Evolutionary conservation across 2,113 vertebrate genomes (phyloP).

Genomic region (Ellobius talpinus): DNA sequence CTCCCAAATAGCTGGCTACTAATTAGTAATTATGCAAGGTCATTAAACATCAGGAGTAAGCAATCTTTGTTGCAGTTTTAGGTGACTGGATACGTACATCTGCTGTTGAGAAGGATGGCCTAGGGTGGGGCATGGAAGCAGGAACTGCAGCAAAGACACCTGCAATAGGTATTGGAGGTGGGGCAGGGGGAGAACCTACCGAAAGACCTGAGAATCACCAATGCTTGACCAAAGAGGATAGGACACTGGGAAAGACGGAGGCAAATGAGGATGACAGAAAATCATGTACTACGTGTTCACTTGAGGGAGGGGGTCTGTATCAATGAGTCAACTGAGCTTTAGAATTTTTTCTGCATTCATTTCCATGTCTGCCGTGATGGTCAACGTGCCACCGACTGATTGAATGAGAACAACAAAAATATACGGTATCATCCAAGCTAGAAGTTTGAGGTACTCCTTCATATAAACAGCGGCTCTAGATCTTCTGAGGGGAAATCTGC

Average conservation of each 20-base stretch:
- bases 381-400: background rate
- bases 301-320: too few relatives aligned
- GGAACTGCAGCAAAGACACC: background rate
- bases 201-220: background rate
- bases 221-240: background rate
- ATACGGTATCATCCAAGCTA: background rate
- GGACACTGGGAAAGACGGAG: background rate
- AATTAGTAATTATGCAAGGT: too few relatives aligned
- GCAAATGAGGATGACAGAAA: background rate
- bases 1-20: background rate
- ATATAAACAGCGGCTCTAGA: background rate
- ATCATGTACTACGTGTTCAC: fast-evolving
- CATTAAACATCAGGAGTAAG: background rate
- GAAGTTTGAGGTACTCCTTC: background rate
- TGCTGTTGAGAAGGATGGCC: background rate
- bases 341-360: background rate
- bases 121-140: background rate
- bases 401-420: background rate
- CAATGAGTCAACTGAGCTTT: background rate
- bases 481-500: background rate
- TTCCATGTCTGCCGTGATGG: background rate
- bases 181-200: background rate
- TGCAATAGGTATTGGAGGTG: background rate
- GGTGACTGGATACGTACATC: background rate
- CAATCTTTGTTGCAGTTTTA: background rate